Base-by-base conservation (phyloP, 2,113 vertebrate species). In the Phasianus colchicus region DNA sequence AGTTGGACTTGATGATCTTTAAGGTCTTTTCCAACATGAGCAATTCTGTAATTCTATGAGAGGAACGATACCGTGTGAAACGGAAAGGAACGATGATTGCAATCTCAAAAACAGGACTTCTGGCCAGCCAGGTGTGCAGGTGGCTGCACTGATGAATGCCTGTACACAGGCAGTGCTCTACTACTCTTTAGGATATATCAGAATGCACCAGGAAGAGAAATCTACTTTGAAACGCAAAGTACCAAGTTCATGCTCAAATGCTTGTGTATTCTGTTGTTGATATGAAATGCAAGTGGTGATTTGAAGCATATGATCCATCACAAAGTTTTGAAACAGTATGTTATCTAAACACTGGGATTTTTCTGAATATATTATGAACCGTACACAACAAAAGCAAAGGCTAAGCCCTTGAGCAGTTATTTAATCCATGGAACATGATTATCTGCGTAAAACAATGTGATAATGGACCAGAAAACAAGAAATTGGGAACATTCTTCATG, bases 381-480 rank as follows among this genome's bases (percentile, higher is more conserved):
- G 12, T 15, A 1, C 24, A 32, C 30, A 48, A 60, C 61, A 87
- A 84, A 88, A 21, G 60, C 80, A 61, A 86, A 92, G 18, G 24
- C 34, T 42, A 60, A 79, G 29, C 58, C 79, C 88, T 88, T 85
- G 75, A 89, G 55, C 64, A 91, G n/a, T 50, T 4, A 1, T 43
- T 95, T 89, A 89, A 91, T 86, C 88, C 85, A 79, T 63, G 30
- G 47, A 92, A 92, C 50, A 77, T 0, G 0, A 88, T 87, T 89
- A 93, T 89, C 54, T 85, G n/a, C 13, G 10, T 54, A 86, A 88
- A 91, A 85, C 50, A 92, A 82, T 3, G 2, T 0, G 32, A 91
- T 85, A 92, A 89, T 7, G 15, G 48, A 76, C 43, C 16, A 82
- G 89, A 65, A 90, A 93, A 88, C 65, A 92, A 69, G 10, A 81